Conservation (phyloP, 2,797 vertebrate species). For the Bovichtus variegatus region DNA sequence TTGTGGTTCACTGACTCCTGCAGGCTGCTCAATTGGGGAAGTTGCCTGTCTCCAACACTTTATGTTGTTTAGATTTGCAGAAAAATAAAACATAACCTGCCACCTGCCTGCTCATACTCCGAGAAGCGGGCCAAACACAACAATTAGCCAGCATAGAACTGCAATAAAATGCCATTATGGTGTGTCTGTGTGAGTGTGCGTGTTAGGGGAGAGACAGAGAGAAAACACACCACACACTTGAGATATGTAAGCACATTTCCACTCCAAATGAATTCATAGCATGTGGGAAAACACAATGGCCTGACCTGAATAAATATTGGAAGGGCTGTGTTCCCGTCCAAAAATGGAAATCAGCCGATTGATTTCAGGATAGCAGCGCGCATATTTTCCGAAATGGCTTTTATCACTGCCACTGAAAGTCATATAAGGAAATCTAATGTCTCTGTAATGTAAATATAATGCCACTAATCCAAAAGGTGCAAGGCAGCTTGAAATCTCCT, state of each 20-base stretch:
- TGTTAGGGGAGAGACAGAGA: slow-evolving; percentile 3
- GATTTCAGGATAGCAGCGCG: slow-evolving; percentile 63
- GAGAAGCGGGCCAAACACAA: slow-evolving; percentile 63
- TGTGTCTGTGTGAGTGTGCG: slow-evolving; percentile 35
- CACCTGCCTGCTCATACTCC: slow-evolving; percentile 53
- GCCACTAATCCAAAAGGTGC: slow-evolving; percentile 69
- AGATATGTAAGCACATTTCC: slow-evolving; percentile 62
- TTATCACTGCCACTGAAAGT: slow-evolving; percentile 63
- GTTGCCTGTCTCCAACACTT: slow-evolving; percentile 69
- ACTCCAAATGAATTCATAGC: slow-evolving; percentile 68
- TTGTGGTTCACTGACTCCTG: slow-evolving; percentile 62
- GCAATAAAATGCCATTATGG: slow-evolving; percentile 61
- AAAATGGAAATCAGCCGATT: slow-evolving; percentile 76
- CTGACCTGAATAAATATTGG: slow-evolving; percentile 74
- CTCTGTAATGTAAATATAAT: slow-evolving; percentile 78
- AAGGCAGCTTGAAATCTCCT: slow-evolving; percentile 70
- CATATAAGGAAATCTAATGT: slow-evolving; percentile 64
- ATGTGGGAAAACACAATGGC: slow-evolving; percentile 63
- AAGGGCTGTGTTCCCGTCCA: slow-evolving; percentile 41
- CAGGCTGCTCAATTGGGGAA: slow-evolving; percentile 58
- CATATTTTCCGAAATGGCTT: slow-evolving; percentile 65
- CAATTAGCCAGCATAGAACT: slow-evolving; percentile 68
- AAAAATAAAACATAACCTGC: slow-evolving; percentile 74
- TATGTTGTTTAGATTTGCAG: slow-evolving; percentile 72
- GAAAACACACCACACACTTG: slow-evolving; percentile 43